Conservation (phyloP, 2,113 vertebrate species). For the Syrrhaptes paradoxus region DNA sequence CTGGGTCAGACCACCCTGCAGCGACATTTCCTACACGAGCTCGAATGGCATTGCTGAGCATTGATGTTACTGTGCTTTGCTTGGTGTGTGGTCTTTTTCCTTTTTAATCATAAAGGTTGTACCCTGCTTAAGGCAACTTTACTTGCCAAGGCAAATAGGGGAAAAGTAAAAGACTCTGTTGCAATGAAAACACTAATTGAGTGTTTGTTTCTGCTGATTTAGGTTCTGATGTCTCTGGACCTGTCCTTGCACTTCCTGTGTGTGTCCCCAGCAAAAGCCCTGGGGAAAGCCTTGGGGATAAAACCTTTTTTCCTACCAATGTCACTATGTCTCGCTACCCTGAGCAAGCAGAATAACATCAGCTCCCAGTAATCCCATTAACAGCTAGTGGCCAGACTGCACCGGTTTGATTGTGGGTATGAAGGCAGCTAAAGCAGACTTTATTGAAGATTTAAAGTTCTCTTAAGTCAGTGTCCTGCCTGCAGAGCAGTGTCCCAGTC, state of each 20-base stretch:
- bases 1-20: not conserved
- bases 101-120: not conserved
- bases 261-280: not conserved
- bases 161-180: not conserved
- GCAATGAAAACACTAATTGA: not conserved
- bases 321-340: not conserved
- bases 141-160: not conserved
- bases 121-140: not conserved
- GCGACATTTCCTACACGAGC: accelerated
- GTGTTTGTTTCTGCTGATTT: constrained; percentile 47
- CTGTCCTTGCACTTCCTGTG: not conserved
- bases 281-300: not conserved
- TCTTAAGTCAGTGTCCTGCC: not conserved
- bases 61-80: not conserved
- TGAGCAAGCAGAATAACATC: not conserved
- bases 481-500: accelerated
- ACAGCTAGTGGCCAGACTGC: not conserved
- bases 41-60: not conserved
- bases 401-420: not conserved
- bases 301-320: not conserved
- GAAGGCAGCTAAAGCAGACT: not conserved
- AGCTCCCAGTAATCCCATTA: not conserved
- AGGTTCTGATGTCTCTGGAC: constrained; percentile 41
- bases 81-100: not conserved
- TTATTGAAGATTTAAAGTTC: not conserved